Base-by-base conservation (phyloP, 2,113 vertebrate species). In the Podiceps cristatus region DNA sequence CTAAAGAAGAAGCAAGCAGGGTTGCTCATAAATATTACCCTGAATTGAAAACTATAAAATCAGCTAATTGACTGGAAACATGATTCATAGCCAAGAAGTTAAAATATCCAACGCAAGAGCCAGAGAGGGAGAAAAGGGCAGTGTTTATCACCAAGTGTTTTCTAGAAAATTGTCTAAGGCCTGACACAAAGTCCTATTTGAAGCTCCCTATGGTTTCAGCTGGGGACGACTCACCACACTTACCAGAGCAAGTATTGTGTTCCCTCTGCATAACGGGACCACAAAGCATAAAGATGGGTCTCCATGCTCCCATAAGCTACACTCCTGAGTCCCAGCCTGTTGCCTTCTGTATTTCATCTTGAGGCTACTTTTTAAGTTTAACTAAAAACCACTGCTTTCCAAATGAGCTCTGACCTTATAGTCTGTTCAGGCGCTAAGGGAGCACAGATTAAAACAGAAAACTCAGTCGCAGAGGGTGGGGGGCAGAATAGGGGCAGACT, bases 391-490 rank as follows among this genome's bases (percentile, higher is more conserved):
- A 60, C 24, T 55, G 19, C 3, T 80, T 80, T 72, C 13, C 5
- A 44, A 47, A 18, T 45, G 13, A 79, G 15, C 6, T 73, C 25
- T 74, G 17, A 18, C 33, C 52, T 77, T 24, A 31, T 14, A 28
- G 5, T 55, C n/a, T 83, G 3, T 72, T 91, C 50, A 75, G 19
- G 7, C 4, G 55, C 17, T 24, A 68, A 11, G 35, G 29, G 24
- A 58, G 20, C 29, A 63, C 15, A 47, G 13, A 2, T 9, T 5
- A 60, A 93, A 76, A 4, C n/a, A 59, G 53, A 64, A 73, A 77
- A 55, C 1, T 67, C 33, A 8, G 11, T n/a, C 2, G 3, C 0
- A 29, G 1, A 37, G 37, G 37, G 37, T 37, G 14, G 2, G 7
- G 0, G 0, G 4, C 12, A 37, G 4, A 79, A 53, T 24, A 79